Conservation (phyloP, 1,140 invertebrate genomes). For the Schlechtendalia chinensis region DNA sequence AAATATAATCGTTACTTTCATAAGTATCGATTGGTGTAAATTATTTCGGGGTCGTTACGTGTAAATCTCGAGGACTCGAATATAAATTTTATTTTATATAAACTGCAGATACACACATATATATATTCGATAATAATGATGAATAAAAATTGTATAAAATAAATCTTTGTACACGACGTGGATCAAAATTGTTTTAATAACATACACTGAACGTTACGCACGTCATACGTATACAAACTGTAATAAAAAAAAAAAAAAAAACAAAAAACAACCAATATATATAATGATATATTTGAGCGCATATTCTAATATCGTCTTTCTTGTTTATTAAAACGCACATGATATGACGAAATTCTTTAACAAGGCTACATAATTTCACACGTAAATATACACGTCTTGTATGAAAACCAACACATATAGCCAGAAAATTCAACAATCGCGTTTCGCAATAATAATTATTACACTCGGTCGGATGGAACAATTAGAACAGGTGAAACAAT, state of each 20-base stretch:
- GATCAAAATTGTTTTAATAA: background rate
- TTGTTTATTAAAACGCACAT: constrained; percentile 17
- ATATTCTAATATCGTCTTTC: background rate
- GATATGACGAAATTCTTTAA: constrained; percentile 11
- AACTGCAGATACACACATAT: background rate
- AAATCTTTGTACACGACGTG: background rate
- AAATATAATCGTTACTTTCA: background rate
- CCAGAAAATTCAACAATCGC: constrained; percentile 16
- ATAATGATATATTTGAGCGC: background rate
- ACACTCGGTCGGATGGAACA: constrained; percentile 1
- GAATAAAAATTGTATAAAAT: background rate
- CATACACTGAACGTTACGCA: too few species aligned
- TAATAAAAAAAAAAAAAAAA: background rate
- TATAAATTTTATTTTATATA: background rate
- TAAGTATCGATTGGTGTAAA: background rate
- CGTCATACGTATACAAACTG: background rate
- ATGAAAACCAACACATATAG: background rate
- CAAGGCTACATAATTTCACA: background rate
- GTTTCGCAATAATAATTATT: constrained; percentile 23
- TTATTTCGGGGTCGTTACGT: background rate
- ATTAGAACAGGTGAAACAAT: background rate
- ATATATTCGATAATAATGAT: background rate
- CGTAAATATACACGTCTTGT: background rate
- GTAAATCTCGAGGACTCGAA: background rate
- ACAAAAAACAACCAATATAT: too few species aligned